phyloP scores from a whole-genome alignment of 2,888 invertebrate species.

The Chymomyza caudatula region DNA sequence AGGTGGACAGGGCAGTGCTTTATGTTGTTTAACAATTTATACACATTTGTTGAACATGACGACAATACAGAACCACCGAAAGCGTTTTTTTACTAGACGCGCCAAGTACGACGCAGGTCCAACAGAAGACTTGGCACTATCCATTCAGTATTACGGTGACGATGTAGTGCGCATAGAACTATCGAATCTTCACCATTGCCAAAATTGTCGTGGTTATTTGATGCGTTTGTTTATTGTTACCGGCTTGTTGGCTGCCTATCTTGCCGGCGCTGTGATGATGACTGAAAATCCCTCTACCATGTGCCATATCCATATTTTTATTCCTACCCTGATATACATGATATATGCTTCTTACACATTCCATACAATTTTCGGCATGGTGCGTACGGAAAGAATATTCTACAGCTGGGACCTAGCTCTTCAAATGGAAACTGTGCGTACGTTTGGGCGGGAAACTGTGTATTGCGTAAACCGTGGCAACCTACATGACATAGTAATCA shows the following conservation, averaged over 20 bases:
- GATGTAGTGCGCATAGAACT: constrained; percentile 65
- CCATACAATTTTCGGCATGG: constrained; percentile 49
- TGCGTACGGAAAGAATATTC: constrained; percentile 60
- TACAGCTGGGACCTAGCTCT: constrained; percentile 75
- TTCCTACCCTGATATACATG: constrained; percentile 24
- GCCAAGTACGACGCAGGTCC: constrained; percentile 49
- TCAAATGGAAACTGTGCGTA: constrained; percentile 73
- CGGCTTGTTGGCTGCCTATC: constrained; percentile 35
- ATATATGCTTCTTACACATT: constrained; percentile 40
- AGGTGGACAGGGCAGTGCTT: background rate
- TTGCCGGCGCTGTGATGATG: constrained; percentile 11
- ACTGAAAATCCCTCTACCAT: constrained; percentile 3
- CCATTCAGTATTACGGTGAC: constrained; percentile 47
- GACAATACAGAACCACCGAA: background rate
- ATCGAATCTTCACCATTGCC: constrained; percentile 46
- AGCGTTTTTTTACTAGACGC: constrained; percentile 43
- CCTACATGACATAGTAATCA: constrained; percentile 77
- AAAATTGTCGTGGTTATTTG: constrained; percentile 40
- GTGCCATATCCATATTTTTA: constrained; percentile 35
- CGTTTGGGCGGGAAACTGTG: constrained; percentile 64
- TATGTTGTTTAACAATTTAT: background rate
- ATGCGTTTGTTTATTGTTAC: constrained; percentile 36
- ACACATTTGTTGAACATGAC: background rate
- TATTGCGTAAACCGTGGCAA: constrained; percentile 73
- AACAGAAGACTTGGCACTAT: constrained; percentile 53